Evolutionary conservation across 2,888 invertebrate species (phyloP).

Genomic region (Agonum fuliginosum): DNA sequence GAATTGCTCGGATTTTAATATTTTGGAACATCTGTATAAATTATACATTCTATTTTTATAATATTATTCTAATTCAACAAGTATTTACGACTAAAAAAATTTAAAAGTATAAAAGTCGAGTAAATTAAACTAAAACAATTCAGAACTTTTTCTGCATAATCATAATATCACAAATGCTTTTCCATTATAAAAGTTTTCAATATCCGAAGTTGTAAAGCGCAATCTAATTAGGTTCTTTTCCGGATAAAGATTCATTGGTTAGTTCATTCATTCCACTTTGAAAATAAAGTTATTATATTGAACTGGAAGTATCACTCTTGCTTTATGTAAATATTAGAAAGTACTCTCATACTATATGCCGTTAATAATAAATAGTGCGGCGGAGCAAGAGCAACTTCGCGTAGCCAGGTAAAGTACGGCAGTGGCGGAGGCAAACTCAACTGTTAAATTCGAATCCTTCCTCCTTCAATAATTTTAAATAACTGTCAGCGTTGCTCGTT

Average conservation of each 20-base stretch:
- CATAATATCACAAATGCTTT: too few relatives aligned
- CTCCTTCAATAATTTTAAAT: constrained; percentile 21
- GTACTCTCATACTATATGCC: constrained; percentile 2
- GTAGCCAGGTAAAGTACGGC: constrained; percentile 1
- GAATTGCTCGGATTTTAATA: too few relatives aligned
- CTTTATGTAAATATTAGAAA: constrained; percentile 13
- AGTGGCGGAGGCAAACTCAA: neutral
- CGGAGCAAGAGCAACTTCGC: constrained; percentile 17
- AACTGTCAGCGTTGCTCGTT: constrained; percentile 30
- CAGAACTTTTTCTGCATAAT: too few relatives aligned
- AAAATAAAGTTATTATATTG: constrained; percentile 11
- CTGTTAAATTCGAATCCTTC: constrained; percentile 5
- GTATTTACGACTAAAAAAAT: too few relatives aligned
- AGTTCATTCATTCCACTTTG: neutral
- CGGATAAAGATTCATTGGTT: too few relatives aligned
- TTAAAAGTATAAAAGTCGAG: too few relatives aligned
- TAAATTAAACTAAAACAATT: too few relatives aligned
- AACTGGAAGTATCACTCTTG: constrained; percentile 16
- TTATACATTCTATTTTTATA: too few relatives aligned
- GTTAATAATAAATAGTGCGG: constrained; percentile 34
- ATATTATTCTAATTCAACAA: too few relatives aligned
- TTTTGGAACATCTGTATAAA: too few relatives aligned
- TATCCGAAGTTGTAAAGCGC: neutral
- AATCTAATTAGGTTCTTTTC: neutral
- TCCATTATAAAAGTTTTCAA: too few relatives aligned